phyloP scores from a whole-genome alignment of 2,797 vertebrate genomes.

The Lacerta bilineata region DNA sequence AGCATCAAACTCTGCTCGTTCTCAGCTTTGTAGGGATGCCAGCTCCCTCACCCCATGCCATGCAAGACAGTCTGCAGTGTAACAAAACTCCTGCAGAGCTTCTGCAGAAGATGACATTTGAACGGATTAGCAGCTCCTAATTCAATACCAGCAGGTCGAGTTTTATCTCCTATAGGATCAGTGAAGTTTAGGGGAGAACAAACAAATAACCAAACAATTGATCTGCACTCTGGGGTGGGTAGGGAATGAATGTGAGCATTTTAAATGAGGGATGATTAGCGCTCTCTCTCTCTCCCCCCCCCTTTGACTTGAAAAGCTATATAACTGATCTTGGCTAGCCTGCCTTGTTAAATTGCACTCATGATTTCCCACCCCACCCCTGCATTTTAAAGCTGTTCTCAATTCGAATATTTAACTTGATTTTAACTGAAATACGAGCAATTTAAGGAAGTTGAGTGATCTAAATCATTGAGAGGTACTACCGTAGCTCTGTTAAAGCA shows the following conservation, averaged over 20 bases:
- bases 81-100: slow-evolving; percentile 2
- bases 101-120: slow-evolving; percentile 47
- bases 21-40: slow-evolving; percentile 47
- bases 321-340: slow-evolving; percentile 36
- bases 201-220: not conserved
- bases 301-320: slow-evolving; percentile 6
- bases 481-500: slow-evolving; percentile 36
- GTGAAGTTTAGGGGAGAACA: slow-evolving; percentile 31
- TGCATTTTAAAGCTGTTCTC: slow-evolving; percentile 3
- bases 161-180: slow-evolving; percentile 40
- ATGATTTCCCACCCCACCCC: not conserved
- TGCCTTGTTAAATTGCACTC: slow-evolving; percentile 38
- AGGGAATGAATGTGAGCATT: slow-evolving; percentile 32
- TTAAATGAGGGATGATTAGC: slow-evolving; percentile 55
- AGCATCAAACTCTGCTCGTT: not conserved
- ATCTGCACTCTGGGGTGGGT: slow-evolving; percentile 28
- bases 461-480: not conserved
- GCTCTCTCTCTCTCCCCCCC: slow-evolving; percentile 18
- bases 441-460: slow-evolving; percentile 23
- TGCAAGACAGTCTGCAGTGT: slow-evolving; percentile 44
- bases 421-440: slow-evolving; percentile 25
- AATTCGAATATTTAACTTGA: not conserved
- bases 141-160: slow-evolving; percentile 31
- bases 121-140: slow-evolving; percentile 47
- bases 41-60: slow-evolving; percentile 14